A percentile compares a stretch with the other conserved stretches of the same genome.
Conservation (phyloP, 2,888 invertebrate species). For the Apamea crenata region DNA sequence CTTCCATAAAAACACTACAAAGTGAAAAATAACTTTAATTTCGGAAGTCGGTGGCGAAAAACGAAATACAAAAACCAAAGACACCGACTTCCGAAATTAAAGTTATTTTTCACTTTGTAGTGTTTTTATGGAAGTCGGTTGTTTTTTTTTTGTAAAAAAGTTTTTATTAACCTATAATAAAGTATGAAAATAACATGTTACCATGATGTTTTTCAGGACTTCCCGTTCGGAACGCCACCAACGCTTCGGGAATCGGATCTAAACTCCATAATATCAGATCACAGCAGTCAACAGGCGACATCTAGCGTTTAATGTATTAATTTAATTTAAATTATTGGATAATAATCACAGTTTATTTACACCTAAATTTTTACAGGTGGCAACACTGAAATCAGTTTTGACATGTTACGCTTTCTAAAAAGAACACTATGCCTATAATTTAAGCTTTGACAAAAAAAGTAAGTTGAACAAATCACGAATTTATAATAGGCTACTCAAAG, state of each 20-base stretch:
- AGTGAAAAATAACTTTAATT: too few relatives aligned
- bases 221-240: constrained; percentile 88
- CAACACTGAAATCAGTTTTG: constrained; percentile 12
- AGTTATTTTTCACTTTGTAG: too few relatives aligned
- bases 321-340: constrained; percentile 1
- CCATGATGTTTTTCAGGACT: constrained; percentile 79
- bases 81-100: too few relatives aligned
- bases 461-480: neutral
- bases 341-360: constrained; percentile 11
- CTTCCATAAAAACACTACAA: too few relatives aligned
- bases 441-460: constrained; percentile 20
- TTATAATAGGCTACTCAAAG: neutral
- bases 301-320: constrained; percentile 82
- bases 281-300: constrained; percentile 89
- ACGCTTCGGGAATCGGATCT: constrained; percentile 86
- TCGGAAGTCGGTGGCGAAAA: too few relatives aligned
- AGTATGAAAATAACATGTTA: neutral
- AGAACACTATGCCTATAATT: neutral
- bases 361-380: neutral
- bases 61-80: too few relatives aligned
- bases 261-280: constrained; percentile 86
- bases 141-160: too few relatives aligned
- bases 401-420: constrained; percentile 6
- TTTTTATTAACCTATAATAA: too few relatives aligned
- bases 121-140: too few relatives aligned